Base-by-base conservation (phyloP, 1,140 invertebrate genomes). In the Frieseomelitta varia region DNA sequence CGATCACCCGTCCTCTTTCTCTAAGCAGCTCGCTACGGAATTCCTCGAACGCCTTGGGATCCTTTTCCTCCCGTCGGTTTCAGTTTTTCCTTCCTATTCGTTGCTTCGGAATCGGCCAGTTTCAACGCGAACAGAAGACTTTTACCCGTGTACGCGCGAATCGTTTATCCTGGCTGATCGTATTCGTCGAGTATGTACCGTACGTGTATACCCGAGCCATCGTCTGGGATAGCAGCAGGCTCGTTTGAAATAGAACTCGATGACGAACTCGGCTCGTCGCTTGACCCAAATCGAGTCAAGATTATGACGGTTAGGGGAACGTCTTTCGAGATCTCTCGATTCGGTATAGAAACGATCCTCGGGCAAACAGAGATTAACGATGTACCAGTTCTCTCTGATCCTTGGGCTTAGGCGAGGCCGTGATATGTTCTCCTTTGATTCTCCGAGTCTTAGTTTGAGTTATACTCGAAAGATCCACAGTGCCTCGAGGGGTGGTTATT, bases 11-110 rank as follows among this genome's bases (percentile, higher is more conserved):
- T 63, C 14, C 17, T 19, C 27, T 67, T 27, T 1, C 14, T 14
- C 71, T 81, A 88, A 47, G 39, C 34, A 71, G 56, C 75, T 85
- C 86, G 83, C 6, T 76, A 63, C 63, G 84, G 39, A 75, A 88
- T 88, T 77, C 58, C 10, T 61, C 24, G 58, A 34, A 74, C 30
- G 27, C 55, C 56, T 65, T 63, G 67, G 39, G 82, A 85, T 81
- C 78, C 51, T 6, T 39, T 47, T 61, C 2, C 8, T 27, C 39
- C 11, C 11, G 12, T 24, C 21, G 17, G 39, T 10, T n/a, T 12
- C 15, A 27, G 30, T 24, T 51, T 74, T 65, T 68, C 24, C 8
- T 2, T 47, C 39, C 39, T 8, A 8, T 47, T 0, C 24, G 8
- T 19, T 21, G 1, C 19, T 2, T 11, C 10, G 17, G 51, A 79